phyloP scores from a whole-genome alignment of 2,888 invertebrate genomes.

The Andrena bicolor region DNA sequence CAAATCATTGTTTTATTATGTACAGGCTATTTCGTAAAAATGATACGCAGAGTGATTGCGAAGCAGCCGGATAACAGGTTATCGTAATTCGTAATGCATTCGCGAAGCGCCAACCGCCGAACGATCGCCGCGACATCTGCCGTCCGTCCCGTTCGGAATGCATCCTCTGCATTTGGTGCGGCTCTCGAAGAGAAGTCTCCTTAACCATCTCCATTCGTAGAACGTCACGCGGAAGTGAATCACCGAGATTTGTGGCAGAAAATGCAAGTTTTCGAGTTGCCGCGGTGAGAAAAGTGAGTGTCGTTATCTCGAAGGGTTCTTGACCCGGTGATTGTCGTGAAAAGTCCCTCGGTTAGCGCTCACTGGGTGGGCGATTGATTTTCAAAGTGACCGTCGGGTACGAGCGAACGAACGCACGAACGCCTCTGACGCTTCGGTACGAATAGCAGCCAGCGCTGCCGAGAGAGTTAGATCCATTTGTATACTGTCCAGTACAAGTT shows the following conservation, averaged over 20 bases:
- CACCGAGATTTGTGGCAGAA: conserved; percentile 68
- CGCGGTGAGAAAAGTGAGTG: conserved; percentile 79
- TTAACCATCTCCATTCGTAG: conserved; percentile 65
- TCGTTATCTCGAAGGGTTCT: conserved; percentile 68
- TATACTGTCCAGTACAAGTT: conserved; percentile 52
- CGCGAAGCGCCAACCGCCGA: conserved; percentile 6
- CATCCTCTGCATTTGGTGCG: conserved; percentile 60
- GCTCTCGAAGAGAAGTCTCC: conserved; percentile 52
- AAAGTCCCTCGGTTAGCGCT: conserved; percentile 58
- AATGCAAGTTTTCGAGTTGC: conserved; percentile 73
- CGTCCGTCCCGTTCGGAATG: conserved; percentile 52
- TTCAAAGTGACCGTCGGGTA: conserved; percentile 62
- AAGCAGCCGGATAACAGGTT: not conserved
- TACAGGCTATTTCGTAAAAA: not conserved
- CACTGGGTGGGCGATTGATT: conserved; percentile 70
- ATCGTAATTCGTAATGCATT: not conserved
- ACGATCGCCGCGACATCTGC: conserved; percentile 45
- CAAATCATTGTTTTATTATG: not conserved
- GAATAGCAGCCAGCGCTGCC: conserved; percentile 47
- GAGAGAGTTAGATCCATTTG: conserved; percentile 51
- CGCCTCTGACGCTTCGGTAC: conserved; percentile 59
- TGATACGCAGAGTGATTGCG: not conserved
- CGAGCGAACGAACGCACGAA: conserved; percentile 45
- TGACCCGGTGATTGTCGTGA: conserved; percentile 61
- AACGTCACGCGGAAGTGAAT: conserved; percentile 73